Conservation (phyloP, 2,888 invertebrate species). For the Lochmaea crataegi region DNA sequence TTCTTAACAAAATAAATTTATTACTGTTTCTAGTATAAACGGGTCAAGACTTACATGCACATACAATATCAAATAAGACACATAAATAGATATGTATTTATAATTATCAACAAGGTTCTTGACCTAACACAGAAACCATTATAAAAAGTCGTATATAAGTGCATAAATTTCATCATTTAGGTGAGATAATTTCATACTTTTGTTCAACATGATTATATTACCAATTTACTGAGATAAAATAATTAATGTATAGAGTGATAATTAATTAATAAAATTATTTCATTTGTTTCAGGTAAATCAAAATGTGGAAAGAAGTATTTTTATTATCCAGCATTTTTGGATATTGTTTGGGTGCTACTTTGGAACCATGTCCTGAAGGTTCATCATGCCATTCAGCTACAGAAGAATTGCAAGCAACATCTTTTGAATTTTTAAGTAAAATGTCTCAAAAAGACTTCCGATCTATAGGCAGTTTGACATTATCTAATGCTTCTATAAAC, state of each 20-base stretch:
- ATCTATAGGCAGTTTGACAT: conserved; percentile 54
- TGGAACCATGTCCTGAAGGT: conserved; percentile 67
- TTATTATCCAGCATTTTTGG: conserved; percentile 42
- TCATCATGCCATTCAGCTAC: conserved; percentile 74
- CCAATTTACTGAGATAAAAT: not conserved
- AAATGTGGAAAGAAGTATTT: conserved; percentile 50
- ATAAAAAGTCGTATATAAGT: not conserved
- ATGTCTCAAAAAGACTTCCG: conserved; percentile 55
- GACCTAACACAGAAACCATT: conserved; percentile 9
- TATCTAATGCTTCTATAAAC: conserved; percentile 54
- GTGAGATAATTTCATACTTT: conserved; percentile 11
- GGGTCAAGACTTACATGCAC: not conserved
- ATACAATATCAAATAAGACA: not conserved
- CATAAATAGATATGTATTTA: not conserved
- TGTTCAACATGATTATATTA: not conserved
- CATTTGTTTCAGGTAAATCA: conserved; percentile 50
- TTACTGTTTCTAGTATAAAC: not conserved
- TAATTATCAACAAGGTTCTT: conserved; percentile 5
- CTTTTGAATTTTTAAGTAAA: conserved; percentile 82
- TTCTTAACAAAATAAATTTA: too few species aligned
- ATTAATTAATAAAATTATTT: conserved; percentile 15
- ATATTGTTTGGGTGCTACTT: conserved; percentile 51
- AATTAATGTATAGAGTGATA: too few species aligned
- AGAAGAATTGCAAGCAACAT: conserved; percentile 74
- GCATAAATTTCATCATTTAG: not conserved